phyloP scores from a whole-genome alignment of 2,888 invertebrate species.

The Glomeris marginata region DNA sequence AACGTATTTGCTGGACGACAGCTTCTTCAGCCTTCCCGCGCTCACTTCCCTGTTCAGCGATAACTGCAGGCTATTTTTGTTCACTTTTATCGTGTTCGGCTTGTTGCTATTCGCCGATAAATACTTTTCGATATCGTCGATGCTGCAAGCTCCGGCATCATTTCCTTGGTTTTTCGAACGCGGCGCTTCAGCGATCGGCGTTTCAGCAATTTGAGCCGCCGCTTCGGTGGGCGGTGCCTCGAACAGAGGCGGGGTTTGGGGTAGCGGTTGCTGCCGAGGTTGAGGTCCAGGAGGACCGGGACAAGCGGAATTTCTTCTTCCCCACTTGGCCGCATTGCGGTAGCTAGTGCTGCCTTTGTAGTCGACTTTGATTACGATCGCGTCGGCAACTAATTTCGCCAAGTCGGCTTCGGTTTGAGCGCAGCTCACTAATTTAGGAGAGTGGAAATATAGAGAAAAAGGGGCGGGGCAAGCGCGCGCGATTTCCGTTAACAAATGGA shows the following conservation, averaged over 20 bases:
- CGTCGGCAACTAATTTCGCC: conserved; percentile 55
- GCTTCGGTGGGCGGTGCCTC: not conserved
- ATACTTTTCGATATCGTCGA: conserved; percentile 24
- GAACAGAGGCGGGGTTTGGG: no score
- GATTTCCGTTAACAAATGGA: not conserved
- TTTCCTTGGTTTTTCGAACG: no score
- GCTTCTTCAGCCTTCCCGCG: conserved; percentile 48
- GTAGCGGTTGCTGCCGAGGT: conserved; percentile 17
- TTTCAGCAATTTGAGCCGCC: not conserved
- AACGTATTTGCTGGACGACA: conserved; percentile 21
- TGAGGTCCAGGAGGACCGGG: conserved; percentile 23
- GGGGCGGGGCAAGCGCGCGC: not conserved
- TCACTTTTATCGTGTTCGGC: conserved; percentile 18
- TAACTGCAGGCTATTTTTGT: conserved; percentile 36
- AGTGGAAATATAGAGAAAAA: no score
- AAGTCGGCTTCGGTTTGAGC: conserved; percentile 42
- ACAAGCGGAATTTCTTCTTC: conserved; percentile 10
- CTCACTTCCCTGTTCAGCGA: conserved; percentile 54
- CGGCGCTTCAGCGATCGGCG: conserved; percentile 2
- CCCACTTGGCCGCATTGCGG: conserved; percentile 52
- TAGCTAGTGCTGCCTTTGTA: conserved; percentile 77
- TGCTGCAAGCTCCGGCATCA: conserved; percentile 18
- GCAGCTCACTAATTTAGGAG: not conserved
- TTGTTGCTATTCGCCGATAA: conserved; percentile 21
- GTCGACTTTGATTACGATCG: conserved; percentile 62